Evolutionary conservation across 37 sponge, comb jelly and placozoan genomes (phyloP).

Genomic region (Amphimedon queenslandica): DNA sequence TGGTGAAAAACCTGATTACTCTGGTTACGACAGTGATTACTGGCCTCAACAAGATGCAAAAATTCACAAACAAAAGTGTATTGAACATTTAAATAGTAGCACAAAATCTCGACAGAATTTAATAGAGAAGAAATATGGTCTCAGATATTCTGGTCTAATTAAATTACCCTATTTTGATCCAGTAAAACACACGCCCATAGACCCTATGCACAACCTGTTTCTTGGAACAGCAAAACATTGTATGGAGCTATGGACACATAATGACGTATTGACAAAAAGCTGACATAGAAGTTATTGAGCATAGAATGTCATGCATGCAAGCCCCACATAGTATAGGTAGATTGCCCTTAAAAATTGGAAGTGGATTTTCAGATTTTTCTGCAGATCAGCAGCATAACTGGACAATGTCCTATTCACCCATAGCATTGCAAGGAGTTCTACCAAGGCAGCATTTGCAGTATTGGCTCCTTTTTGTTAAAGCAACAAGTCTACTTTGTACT

Average conservation of each 20-base stretch:
- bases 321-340: constrained; percentile 1
- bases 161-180: constrained; percentile 28
- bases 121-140: constrained; percentile 17
- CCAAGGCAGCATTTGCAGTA: too few relatives aligned
- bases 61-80: not conserved
- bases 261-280: not conserved
- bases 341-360: constrained; percentile 29
- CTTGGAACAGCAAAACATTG: constrained; percentile 15
- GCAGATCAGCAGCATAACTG: constrained; percentile 52
- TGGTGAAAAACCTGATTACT: not conserved
- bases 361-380: constrained; percentile 37
- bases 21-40: not conserved
- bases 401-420: constrained; percentile 17
- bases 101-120: not conserved
- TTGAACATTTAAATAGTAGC: constrained; percentile 1
- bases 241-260: constrained; percentile 4
- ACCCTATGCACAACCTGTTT: constrained; percentile 37
- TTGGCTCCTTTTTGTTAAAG: too few relatives aligned
- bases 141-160: constrained; percentile 12
- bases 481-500: too few relatives aligned
- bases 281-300: constrained; percentile 1
- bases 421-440: constrained; percentile 9
- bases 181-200: constrained; percentile 5
- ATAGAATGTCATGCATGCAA: constrained; percentile 6
- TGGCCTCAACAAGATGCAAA: not conserved